phyloP scores from a whole-genome alignment of 2,888 invertebrate species.

The Dichetophora obliterata region DNA sequence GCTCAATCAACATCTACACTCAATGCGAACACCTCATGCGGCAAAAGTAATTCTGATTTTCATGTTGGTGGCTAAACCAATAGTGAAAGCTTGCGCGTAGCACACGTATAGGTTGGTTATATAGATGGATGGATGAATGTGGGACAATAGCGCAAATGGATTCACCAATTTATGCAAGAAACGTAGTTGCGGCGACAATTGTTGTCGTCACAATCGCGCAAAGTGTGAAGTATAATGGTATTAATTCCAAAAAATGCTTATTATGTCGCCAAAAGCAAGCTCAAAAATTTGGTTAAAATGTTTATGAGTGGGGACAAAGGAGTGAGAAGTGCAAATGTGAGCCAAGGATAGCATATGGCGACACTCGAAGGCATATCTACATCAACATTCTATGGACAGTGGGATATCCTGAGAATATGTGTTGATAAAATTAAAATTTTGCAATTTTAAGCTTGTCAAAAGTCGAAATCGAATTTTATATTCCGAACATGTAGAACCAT shows the following conservation, averaged over 20 bases:
- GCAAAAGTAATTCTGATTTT: slow-evolving; percentile 20
- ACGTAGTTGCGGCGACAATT: slow-evolving; percentile 7
- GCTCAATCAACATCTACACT: slow-evolving; percentile 18
- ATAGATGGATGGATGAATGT: not conserved
- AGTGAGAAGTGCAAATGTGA: slow-evolving; percentile 18
- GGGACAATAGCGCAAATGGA: slow-evolving; percentile 19
- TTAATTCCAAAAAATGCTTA: slow-evolving; percentile 10
- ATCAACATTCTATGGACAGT: too few species aligned
- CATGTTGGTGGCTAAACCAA: not conserved
- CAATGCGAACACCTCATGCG: slow-evolving; percentile 26
- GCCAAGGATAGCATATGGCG: too few species aligned
- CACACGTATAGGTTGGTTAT: not conserved
- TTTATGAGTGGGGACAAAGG: not conserved
- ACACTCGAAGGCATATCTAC: too few species aligned
- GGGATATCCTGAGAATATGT: too few species aligned
- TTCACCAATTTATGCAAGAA: slow-evolving; percentile 26
- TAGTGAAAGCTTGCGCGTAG: not conserved
- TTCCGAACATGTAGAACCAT: too few species aligned
- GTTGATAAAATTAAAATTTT: too few species aligned
- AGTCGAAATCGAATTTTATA: too few species aligned
- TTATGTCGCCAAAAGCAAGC: not conserved
- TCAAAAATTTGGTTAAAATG: too few species aligned
- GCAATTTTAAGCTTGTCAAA: too few species aligned
- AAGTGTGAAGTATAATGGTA: slow-evolving; percentile 19
- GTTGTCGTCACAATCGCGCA: slow-evolving; percentile 5